phyloP scores from a whole-genome alignment of 2,888 invertebrate genomes.

The Diploptera punctata region DNA sequence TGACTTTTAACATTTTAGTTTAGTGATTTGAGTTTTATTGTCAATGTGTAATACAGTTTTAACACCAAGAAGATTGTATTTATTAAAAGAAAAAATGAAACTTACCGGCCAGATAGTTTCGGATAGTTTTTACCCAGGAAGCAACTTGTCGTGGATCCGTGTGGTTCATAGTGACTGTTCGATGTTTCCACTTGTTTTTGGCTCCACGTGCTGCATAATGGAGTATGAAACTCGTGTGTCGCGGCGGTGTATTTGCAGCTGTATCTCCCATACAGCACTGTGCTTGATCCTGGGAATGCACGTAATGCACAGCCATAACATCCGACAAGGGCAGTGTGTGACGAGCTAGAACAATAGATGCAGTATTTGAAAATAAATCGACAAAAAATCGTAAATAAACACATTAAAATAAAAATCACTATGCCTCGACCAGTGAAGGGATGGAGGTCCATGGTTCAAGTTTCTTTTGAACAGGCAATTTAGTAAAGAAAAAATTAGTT shows the following conservation, averaged over 20 bases:
- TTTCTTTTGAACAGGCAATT: too few species aligned
- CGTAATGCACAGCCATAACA: conserved; percentile 61
- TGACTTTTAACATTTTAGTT: too few species aligned
- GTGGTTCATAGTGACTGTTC: conserved; percentile 64
- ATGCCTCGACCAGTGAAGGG: too few species aligned
- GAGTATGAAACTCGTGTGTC: conserved; percentile 62
- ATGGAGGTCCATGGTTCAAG: too few species aligned
- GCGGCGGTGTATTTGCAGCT: conserved; percentile 26
- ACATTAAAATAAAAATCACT: too few species aligned
- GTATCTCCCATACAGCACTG: conserved; percentile 32
- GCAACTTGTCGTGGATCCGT: conserved; percentile 65
- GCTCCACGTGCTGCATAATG: conserved; percentile 65
- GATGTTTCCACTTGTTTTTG: conserved; percentile 65
- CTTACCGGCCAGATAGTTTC: conserved; percentile 60
- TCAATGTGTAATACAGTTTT: too few species aligned
- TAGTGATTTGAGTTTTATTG: too few species aligned
- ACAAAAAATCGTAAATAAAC: too few species aligned
- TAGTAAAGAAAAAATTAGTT: too few species aligned
- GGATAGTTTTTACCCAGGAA: conserved; percentile 67
- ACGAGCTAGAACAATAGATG: conserved; percentile 56
- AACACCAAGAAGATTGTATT: too few species aligned
- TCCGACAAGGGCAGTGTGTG: conserved; percentile 63
- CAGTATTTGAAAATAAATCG: too few species aligned
- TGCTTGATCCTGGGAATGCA: conserved; percentile 54
- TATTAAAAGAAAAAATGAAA: too few species aligned